Evolutionary conservation across 2,113 vertebrate genomes (phyloP).

Genomic region (Pygoscelis adeliae): DNA sequence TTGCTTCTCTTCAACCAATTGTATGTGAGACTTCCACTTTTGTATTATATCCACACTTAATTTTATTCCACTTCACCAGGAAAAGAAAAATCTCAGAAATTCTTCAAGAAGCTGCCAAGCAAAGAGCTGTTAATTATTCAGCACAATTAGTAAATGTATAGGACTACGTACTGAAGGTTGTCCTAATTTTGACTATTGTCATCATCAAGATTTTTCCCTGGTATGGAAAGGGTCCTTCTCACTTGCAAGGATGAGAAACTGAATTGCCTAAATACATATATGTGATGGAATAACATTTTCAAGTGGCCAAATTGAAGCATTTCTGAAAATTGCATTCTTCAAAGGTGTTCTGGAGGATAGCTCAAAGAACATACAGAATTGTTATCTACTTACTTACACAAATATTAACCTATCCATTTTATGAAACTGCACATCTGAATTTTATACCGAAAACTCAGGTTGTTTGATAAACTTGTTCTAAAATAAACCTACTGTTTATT

Average conservation of each 20-base stretch:
- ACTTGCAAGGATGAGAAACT: neutral
- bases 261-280: neutral
- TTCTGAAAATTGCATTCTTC: neutral
- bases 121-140: neutral
- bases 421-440: neutral
- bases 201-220: neutral
- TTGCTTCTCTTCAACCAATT: neutral
- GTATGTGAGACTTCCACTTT: neutral
- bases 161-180: neutral
- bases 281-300: neutral
- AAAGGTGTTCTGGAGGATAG: neutral
- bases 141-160: neutral
- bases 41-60: neutral
- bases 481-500: neutral
- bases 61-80: neutral
- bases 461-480: neutral
- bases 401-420: neutral
- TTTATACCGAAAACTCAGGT: neutral
- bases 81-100: neutral
- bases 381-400: neutral
- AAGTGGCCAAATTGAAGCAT: neutral
- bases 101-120: neutral
- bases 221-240: neutral
- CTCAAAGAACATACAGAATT: neutral
- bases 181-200: neutral